These are phyloP conservation scores for Brevipalpus yothersi DNA, from an alignment of 1,140 invertebrate species.

Conservation along the genomic window DNA sequence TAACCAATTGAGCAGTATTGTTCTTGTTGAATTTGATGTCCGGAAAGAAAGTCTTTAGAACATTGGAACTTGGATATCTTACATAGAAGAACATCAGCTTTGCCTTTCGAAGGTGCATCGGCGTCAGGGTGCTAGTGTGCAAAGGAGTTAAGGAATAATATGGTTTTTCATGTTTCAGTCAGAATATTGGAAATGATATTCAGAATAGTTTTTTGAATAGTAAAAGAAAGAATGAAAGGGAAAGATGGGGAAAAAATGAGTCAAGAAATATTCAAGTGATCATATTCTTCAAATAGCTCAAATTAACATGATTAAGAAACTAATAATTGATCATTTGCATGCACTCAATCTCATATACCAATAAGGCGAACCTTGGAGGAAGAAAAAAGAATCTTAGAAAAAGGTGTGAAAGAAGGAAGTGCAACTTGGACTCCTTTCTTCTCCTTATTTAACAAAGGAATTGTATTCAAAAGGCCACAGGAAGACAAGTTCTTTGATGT, in stretches of 20 bases:
- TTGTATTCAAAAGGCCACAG: too few relatives aligned
- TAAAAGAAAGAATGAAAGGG: background rate
- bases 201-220: background rate
- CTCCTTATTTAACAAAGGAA: too few relatives aligned
- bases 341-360: too few relatives aligned
- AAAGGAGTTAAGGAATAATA: slow-evolving; percentile 17
- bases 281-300: too few relatives aligned
- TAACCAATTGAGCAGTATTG: slow-evolving; percentile 99
- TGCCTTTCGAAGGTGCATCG: slow-evolving; percentile 98
- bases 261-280: too few relatives aligned
- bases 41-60: slow-evolving; percentile 98
- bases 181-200: background rate
- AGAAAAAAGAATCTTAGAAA: too few relatives aligned
- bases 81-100: slow-evolving; percentile 99
- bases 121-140: slow-evolving; percentile 61
- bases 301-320: too few relatives aligned
- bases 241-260: background rate
- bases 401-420: too few relatives aligned
- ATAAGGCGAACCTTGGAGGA: too few relatives aligned
- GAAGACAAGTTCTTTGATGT: too few relatives aligned
- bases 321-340: too few relatives aligned
- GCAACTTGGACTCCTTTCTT: too few relatives aligned
- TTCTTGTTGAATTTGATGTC: slow-evolving; percentile 99
- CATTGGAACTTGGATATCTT: slow-evolving; percentile 86
- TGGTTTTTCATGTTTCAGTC: background rate